Conservation (phyloP, 2,797 vertebrate species). For the Heteromormyrus szaboi region DNA sequence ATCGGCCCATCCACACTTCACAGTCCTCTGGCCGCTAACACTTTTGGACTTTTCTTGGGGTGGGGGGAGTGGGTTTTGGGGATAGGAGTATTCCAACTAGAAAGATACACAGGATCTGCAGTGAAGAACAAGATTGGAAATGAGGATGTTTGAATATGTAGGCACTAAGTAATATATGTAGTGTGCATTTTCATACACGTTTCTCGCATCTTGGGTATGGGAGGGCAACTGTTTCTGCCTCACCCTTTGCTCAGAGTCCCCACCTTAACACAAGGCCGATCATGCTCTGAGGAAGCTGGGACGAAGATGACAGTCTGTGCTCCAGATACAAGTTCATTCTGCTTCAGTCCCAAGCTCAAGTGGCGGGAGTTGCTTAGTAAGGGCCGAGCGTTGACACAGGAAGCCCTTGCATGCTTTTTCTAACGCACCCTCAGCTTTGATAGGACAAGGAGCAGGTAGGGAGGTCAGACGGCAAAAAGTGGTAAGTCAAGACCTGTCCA, state of each 20-base stretch:
- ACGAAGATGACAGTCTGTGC: not conserved
- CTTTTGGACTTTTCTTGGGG: not conserved
- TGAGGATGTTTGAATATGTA: not conserved
- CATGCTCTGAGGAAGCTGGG: not conserved
- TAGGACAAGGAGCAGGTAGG: not conserved
- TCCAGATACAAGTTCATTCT: not conserved
- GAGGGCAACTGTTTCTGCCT: not conserved
- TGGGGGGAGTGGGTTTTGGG: not conserved
- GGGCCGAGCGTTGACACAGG: not conserved
- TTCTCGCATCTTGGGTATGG: not conserved
- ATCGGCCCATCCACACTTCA: not conserved
- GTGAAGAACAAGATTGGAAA: not conserved
- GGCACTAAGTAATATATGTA: not conserved
- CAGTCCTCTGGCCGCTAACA: not conserved
- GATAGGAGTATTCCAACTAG: not conserved
- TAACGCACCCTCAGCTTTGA: not conserved
- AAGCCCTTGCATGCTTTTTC: not conserved
- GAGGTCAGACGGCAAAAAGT: not conserved
- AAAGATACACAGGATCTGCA: not conserved
- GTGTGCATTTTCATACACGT: not conserved
- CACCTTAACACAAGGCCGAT: not conserved
- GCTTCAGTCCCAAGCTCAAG: not conserved
- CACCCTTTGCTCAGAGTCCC: not conserved
- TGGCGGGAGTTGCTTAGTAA: not conserved
- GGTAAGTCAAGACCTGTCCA: not conserved